A percentile compares a stretch with the other conserved stretches of the same genome.
phyloP scores from a whole-genome alignment of 2,113 vertebrate genomes.

The Podocnemis expansa region DNA sequence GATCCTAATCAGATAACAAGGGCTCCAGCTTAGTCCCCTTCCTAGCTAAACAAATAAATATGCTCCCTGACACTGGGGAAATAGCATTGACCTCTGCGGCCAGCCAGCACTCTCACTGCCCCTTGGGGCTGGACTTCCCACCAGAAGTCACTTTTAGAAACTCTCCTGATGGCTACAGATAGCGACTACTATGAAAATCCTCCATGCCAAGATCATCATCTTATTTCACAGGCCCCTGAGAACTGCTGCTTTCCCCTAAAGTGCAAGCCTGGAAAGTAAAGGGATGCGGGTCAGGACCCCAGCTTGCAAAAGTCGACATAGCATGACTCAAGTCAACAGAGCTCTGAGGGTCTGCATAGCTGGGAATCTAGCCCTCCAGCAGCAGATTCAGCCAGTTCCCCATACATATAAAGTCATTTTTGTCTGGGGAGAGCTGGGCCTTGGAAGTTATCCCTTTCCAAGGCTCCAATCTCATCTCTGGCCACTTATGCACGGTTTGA shows the following conservation, averaged over 20 bases:
- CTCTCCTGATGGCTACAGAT: fast-evolving
- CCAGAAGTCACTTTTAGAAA: not conserved
- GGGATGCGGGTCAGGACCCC: not conserved
- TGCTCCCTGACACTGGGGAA: not conserved
- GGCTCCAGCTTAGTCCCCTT: not conserved
- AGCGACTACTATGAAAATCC: fast-evolving
- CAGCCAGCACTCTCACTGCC: not conserved
- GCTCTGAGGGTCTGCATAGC: not conserved
- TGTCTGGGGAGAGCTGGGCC: fast-evolving
- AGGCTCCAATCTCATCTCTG: not conserved
- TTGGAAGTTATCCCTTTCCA: not conserved
- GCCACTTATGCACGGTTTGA: not conserved
- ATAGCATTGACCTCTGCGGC: fast-evolving
- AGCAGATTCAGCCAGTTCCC: not conserved
- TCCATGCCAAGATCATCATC: not conserved
- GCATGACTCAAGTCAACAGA: fast-evolving
- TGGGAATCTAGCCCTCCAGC: not conserved
- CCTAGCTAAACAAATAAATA: not conserved
- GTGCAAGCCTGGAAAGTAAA: not conserved
- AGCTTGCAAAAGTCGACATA: not conserved
- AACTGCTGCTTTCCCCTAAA: not conserved
- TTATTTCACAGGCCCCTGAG: not conserved
- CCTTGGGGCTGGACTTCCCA: not conserved
- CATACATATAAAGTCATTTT: fast-evolving
- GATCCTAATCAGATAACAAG: not conserved